Evolutionary conservation across 2,888 invertebrate species (phyloP).

Genomic region (Sesia bembeciformis): DNA sequence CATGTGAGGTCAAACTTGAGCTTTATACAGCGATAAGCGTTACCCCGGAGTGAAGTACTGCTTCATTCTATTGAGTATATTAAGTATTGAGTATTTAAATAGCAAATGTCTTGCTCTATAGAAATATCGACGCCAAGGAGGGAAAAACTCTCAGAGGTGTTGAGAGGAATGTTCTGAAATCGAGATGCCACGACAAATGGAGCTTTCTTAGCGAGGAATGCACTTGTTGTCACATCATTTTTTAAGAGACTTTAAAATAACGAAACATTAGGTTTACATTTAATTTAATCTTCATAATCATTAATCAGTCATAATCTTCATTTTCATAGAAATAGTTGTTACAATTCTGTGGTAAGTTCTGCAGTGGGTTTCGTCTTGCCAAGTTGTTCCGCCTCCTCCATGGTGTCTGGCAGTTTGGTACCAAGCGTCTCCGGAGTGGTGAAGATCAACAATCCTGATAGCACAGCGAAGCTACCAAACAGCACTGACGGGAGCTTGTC

Average conservation of each 20-base stretch:
- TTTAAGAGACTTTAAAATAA: too few relatives aligned
- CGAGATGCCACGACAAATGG: too few relatives aligned
- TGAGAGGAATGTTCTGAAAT: too few relatives aligned
- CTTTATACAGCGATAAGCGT: too few relatives aligned
- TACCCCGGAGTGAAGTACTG: too few relatives aligned
- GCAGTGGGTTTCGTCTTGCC: conserved; percentile 15
- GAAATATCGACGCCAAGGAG: too few relatives aligned
- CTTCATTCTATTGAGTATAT: background rate
- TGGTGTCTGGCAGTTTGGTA: conserved; percentile 70
- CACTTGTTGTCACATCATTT: too few relatives aligned
- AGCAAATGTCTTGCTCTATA: too few relatives aligned
- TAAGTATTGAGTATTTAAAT: too few relatives aligned
- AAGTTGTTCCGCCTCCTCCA: conserved; percentile 68
- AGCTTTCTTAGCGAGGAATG: too few relatives aligned
- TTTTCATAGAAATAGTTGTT: background rate
- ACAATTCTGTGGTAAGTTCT: background rate
- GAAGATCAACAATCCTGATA: conserved; percentile 50
- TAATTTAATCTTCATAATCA: background rate
- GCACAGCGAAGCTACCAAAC: conserved; percentile 69
- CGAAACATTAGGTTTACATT: background rate
- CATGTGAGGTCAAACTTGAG: too few relatives aligned
- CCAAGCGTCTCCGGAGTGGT: conserved; percentile 68
- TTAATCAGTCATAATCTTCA: background rate
- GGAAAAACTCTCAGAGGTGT: too few relatives aligned
- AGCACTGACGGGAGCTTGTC: conserved; percentile 65